phyloP scores from a whole-genome alignment of 1,140 invertebrate genomes.

The Homalodisca vitripennis region DNA sequence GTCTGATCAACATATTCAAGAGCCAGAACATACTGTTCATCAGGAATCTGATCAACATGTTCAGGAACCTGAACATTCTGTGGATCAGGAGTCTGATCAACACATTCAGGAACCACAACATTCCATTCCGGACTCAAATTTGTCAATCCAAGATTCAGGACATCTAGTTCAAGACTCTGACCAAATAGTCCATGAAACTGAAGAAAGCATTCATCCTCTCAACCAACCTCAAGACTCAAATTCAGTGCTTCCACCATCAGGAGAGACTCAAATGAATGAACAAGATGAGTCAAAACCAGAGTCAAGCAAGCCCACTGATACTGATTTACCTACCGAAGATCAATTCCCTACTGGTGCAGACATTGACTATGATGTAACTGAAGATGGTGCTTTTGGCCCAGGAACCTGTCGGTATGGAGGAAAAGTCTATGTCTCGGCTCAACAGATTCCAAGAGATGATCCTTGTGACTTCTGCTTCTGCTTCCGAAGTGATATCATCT shows the following conservation, averaged over 20 bases:
- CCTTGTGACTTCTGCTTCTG: conserved; percentile 97
- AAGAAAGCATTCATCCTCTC: background rate
- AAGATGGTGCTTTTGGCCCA: conserved; percentile 73
- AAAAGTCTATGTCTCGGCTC: conserved; percentile 89
- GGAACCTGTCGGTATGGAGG: conserved; percentile 89
- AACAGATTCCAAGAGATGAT: conserved; percentile 91
- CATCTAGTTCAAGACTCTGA: too few species aligned
- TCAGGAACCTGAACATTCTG: background rate
- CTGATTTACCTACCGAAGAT: conserved; percentile 31
- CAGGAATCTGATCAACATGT: background rate
- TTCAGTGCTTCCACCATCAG: background rate
- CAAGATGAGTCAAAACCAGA: conserved; percentile 4
- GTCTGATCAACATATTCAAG: background rate
- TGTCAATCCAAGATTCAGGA: too few species aligned
- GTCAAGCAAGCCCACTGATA: conserved; percentile 32
- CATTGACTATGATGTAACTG: conserved; percentile 68
- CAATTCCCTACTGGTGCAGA: conserved; percentile 47
- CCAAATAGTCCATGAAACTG: background rate
- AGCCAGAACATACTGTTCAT: background rate
- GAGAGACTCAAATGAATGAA: too few species aligned
- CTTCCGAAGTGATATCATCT: conserved; percentile 94
- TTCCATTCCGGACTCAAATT: too few species aligned
- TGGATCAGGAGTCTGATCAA: too few species aligned
- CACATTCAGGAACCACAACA: too few species aligned
- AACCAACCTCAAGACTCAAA: background rate